These are phyloP conservation scores for Enhydra lutris DNA, from an alignment of 2,113 vertebrate genomes.

Conservation along the genomic window DNA sequence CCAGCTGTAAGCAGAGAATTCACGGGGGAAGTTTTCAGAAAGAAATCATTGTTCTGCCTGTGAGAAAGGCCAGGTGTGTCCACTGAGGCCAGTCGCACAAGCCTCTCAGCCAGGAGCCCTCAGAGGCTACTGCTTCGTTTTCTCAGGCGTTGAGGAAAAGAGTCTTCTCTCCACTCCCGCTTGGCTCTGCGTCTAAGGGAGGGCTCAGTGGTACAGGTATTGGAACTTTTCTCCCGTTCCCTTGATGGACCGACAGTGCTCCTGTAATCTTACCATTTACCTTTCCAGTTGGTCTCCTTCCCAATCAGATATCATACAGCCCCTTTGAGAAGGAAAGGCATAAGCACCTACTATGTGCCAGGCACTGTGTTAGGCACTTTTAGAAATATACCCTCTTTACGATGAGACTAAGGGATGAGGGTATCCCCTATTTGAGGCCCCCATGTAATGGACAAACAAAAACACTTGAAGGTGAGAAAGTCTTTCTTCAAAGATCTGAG, in stretches of 20 bases:
- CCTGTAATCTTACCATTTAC: neutral
- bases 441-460: neutral
- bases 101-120: neutral
- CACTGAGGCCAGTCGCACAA: neutral
- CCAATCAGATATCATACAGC: neutral
- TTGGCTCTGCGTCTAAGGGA: neutral
- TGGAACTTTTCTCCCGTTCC: neutral
- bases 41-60: neutral
- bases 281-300: slow-evolving; percentile 3
- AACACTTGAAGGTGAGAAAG: neutral
- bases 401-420: neutral
- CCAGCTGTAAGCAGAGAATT: neutral
- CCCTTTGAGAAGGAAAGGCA: slow-evolving; percentile 24
- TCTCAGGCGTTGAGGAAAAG: neutral
- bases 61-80: neutral
- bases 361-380: slow-evolving; percentile 57
- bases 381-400: neutral
- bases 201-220: neutral
- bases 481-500: neutral
- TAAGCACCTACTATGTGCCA: slow-evolving; percentile 26
- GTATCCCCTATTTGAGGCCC: neutral
- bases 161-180: neutral
- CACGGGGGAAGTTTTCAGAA: neutral
- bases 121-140: neutral
- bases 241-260: neutral